A percentile compares a stretch with the other conserved stretches of the same genome.
These are phyloP conservation scores for Pocillopora meandrina DNA, from an alignment of 92 coral and sea anemone species.

Conservation along the genomic window DNA sequence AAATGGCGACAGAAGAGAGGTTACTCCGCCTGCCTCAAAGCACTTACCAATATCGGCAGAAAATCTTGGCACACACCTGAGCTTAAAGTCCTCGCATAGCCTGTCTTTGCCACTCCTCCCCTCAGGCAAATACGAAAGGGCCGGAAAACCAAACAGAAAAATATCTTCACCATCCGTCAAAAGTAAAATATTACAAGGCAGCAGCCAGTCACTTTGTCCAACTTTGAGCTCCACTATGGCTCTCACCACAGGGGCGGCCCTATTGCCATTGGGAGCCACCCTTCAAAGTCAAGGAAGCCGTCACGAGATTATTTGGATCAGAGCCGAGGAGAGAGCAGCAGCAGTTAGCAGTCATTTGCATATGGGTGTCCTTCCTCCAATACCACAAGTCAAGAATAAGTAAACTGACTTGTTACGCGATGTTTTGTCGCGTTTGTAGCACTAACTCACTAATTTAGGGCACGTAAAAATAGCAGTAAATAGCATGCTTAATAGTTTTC, in stretches of 20 bases:
- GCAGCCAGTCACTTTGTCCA: neutral
- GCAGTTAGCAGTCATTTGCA: slow-evolving; percentile 7
- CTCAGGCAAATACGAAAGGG: neutral
- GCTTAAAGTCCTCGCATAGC: neutral
- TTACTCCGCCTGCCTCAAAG: neutral
- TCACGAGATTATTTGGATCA: slow-evolving; percentile 25
- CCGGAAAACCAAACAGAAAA: neutral
- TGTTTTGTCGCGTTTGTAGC: neutral
- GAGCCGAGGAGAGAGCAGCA: slow-evolving; percentile 25
- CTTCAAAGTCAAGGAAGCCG: slow-evolving; percentile 23
- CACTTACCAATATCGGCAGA: neutral
- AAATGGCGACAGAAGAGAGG: slow-evolving; percentile 17
- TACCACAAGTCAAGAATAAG: neutral
- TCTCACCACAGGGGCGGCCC: slow-evolving; percentile 27
- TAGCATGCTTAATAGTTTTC: neutral
- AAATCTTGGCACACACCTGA: neutral
- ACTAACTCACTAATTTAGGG: too few species aligned
- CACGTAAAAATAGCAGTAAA: neutral
- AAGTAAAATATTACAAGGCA: neutral
- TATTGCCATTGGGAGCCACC: slow-evolving; percentile 34
- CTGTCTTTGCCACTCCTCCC: slow-evolving; percentile 24
- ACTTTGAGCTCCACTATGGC: slow-evolving; percentile 25
- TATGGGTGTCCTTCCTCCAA: slow-evolving; percentile 28
- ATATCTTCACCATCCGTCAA: neutral
- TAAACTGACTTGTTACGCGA: neutral